Evolutionary conservation across 1,140 invertebrate species (phyloP).

Genomic region (Lethocerus indicus): DNA sequence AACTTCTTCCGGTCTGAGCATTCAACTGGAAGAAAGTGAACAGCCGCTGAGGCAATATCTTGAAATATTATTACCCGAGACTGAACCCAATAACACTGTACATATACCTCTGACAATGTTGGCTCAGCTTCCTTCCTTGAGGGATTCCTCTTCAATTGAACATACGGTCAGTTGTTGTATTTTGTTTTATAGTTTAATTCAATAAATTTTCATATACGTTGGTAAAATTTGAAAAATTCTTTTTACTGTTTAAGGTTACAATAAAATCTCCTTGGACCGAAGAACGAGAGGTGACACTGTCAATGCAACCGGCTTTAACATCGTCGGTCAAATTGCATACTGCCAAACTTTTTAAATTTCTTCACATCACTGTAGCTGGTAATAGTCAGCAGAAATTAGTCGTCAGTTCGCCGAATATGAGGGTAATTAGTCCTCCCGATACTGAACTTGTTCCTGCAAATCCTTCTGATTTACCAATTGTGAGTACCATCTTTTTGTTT

Average conservation of each 20-base stretch:
- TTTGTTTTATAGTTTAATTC: slow-evolving; percentile 2
- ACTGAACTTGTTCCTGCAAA: slow-evolving; percentile 13
- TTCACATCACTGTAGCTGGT: slow-evolving; percentile 58
- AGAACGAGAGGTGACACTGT: slow-evolving; percentile 44
- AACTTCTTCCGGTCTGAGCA: slow-evolving; percentile 30
- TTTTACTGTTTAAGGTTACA: slow-evolving; percentile 28
- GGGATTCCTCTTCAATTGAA: slow-evolving; percentile 43
- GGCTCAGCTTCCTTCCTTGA: slow-evolving; percentile 51
- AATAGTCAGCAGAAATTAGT: slow-evolving; percentile 37
- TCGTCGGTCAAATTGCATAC: slow-evolving; percentile 65
- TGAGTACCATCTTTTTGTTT: neutral
- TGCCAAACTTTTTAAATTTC: slow-evolving; percentile 59
- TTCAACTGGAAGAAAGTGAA: slow-evolving; percentile 2
- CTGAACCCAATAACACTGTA: slow-evolving; percentile 48
- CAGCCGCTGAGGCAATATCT: neutral
- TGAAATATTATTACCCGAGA: slow-evolving; percentile 35
- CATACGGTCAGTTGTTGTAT: slow-evolving; percentile 38
- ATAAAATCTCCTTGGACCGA: slow-evolving; percentile 58
- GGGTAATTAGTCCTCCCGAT: slow-evolving; percentile 19
- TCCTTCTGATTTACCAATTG: slow-evolving; percentile 15
- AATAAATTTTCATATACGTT: slow-evolving; percentile 6
- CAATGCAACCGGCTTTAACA: slow-evolving; percentile 66
- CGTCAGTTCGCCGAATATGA: slow-evolving; percentile 16
- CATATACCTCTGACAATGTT: slow-evolving; percentile 43
- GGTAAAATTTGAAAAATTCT: neutral